phyloP scores from a whole-genome alignment of 2,888 invertebrate species.

The Sminthurinus aureus region DNA sequence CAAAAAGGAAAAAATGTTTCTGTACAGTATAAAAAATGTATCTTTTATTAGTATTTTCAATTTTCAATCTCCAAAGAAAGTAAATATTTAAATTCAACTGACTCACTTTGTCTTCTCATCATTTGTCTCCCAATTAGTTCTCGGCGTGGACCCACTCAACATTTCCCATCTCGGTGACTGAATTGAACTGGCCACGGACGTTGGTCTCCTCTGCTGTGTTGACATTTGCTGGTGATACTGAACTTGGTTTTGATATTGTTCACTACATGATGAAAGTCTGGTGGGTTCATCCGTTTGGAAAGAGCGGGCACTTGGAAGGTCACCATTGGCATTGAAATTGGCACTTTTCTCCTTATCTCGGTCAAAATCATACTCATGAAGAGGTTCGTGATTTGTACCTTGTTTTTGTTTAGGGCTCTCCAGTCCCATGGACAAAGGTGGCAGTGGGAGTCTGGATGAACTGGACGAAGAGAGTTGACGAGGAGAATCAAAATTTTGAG shows the following conservation, averaged over 20 bases:
- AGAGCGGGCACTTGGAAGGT: constrained; percentile 19
- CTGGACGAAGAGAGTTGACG: background rate
- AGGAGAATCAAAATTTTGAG: background rate
- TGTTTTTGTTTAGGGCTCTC: background rate
- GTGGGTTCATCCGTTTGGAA: background rate
- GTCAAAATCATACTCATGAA: no score
- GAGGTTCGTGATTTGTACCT: no score
- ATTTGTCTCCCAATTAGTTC: background rate
- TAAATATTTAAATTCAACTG: background rate
- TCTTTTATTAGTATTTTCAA: no score
- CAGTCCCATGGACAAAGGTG: no score
- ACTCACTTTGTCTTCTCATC: constrained; percentile 26
- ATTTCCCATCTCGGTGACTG: constrained; percentile 11
- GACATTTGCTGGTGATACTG: background rate
- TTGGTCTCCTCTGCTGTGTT: background rate
- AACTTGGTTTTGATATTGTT: no score
- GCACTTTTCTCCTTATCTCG: background rate
- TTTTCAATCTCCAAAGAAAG: background rate
- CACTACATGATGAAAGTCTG: background rate
- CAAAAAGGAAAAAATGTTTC: constrained; percentile 71
- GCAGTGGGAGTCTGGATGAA: constrained; percentile 13
- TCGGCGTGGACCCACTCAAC: no score
- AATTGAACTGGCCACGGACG: background rate
- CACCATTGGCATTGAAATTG: background rate
- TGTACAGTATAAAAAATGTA: constrained; percentile 19